A percentile compares a stretch with the other conserved stretches of the same genome.
phyloP scores from a whole-genome alignment of 2,113 vertebrate genomes.

The Micronycteris hirsuta region DNA sequence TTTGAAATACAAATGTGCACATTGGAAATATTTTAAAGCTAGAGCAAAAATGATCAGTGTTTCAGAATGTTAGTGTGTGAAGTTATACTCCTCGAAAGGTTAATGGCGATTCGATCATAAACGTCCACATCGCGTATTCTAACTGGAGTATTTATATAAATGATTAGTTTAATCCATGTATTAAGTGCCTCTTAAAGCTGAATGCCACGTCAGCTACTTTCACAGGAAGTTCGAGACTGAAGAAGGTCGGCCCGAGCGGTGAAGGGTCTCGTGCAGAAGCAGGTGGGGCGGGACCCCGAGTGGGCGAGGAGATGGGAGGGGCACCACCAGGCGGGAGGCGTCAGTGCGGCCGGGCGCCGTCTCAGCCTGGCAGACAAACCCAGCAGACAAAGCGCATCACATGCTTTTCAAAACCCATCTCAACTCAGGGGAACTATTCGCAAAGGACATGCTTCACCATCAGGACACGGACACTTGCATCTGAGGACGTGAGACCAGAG shows the following conservation, averaged over 20 bases:
- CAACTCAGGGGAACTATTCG: neutral
- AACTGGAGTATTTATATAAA: neutral
- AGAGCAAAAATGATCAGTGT: neutral
- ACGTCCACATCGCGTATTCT: neutral
- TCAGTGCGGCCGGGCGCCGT: rapidly evolving
- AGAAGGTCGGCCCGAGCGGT: rapidly evolving
- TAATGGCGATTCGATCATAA: neutral
- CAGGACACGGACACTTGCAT: neutral
- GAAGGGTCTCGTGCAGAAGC: rapidly evolving
- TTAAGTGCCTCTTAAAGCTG: neutral
- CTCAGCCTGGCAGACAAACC: neutral
- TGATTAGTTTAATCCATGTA: neutral
- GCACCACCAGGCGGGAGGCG: neutral
- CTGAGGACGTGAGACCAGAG: too few species aligned
- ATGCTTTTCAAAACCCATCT: neutral
- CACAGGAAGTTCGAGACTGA: neutral
- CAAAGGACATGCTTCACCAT: neutral
- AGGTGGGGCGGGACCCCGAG: rapidly evolving
- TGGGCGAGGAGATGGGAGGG: neutral
- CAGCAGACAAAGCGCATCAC: rapidly evolving
- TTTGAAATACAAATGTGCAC: neutral
- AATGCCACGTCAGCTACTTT: neutral
- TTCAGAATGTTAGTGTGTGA: neutral
- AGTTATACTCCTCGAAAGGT: neutral
- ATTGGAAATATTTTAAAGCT: neutral